Evolutionary conservation across 2,113 vertebrate genomes (phyloP).

Genomic region (Microcebus ravelobensis): DNA sequence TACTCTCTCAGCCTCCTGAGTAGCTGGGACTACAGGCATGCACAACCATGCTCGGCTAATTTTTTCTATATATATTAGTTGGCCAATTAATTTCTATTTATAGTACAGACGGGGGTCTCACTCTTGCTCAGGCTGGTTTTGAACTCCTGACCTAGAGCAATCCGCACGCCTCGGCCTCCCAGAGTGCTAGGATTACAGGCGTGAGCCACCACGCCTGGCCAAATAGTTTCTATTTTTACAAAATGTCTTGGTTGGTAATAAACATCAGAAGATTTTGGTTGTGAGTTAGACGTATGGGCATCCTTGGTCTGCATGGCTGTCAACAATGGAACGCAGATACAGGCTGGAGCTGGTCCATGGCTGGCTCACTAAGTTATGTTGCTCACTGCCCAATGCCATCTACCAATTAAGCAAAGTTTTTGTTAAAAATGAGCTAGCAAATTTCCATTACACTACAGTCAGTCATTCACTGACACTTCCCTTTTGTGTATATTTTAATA

Average conservation of each 20-base stretch:
- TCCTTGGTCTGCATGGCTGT: background rate
- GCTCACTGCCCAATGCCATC: background rate
- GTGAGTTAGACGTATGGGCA: fast-evolving
- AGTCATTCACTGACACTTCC: background rate
- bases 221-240: background rate
- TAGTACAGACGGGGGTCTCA: no score
- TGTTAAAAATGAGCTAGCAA: background rate
- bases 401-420: background rate
- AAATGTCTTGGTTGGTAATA: background rate
- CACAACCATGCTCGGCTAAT: no score
- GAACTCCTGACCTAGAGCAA: no score
- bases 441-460: background rate
- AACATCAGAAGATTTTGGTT: background rate
- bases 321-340: background rate
- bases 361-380: background rate
- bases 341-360: background rate
- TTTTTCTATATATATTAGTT: no score
- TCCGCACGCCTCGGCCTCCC: no score
- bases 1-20: no score
- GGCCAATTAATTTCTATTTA: no score
- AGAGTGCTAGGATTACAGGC: no score
- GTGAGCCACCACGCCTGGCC: no score
- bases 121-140: no score
- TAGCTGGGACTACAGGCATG: no score
- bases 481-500: background rate